Evolutionary conservation across 2,888 invertebrate species (phyloP).

Genomic region (Entomobrya multifasciata): DNA sequence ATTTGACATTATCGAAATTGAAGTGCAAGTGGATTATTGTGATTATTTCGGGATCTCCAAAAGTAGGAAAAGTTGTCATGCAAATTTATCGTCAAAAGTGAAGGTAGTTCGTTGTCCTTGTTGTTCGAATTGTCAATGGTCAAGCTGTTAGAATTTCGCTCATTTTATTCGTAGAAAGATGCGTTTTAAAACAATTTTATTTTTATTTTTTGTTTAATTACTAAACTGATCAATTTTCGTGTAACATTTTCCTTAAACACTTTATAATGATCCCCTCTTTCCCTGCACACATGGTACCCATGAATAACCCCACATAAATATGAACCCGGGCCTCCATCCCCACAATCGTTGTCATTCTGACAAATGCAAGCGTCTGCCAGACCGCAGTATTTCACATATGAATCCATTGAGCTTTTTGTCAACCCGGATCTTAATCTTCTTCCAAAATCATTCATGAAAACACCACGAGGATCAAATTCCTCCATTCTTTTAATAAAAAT

Average conservation of each 20-base stretch:
- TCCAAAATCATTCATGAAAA: conserved; percentile 46
- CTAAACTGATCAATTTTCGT: neutral
- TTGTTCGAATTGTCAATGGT: too few relatives aligned
- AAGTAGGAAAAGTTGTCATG: too few relatives aligned
- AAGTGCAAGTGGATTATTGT: too few relatives aligned
- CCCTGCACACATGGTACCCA: conserved; percentile 29
- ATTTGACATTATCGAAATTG: too few relatives aligned
- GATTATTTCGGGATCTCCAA: too few relatives aligned
- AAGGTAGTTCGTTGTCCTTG: too few relatives aligned
- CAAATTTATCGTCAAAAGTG: too few relatives aligned
- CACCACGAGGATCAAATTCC: conserved; percentile 15
- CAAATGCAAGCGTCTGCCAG: conserved; percentile 33
- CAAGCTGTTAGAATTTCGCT: too few relatives aligned
- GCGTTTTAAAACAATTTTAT: too few relatives aligned
- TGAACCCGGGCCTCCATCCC: too few relatives aligned
- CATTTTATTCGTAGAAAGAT: too few relatives aligned
- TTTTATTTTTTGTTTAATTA: too few relatives aligned
- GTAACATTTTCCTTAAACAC: neutral
- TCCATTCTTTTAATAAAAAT: conserved; percentile 24
- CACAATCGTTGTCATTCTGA: conserved; percentile 25
- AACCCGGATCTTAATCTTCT: neutral
- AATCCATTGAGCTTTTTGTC: neutral
- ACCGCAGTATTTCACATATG: conserved; percentile 12
- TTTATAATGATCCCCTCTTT: neutral
- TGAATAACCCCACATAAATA: conserved; percentile 6